These are phyloP conservation scores for Lipotes vexillifer DNA, from an alignment of 2,113 vertebrate species.

Conservation along the genomic window DNA sequence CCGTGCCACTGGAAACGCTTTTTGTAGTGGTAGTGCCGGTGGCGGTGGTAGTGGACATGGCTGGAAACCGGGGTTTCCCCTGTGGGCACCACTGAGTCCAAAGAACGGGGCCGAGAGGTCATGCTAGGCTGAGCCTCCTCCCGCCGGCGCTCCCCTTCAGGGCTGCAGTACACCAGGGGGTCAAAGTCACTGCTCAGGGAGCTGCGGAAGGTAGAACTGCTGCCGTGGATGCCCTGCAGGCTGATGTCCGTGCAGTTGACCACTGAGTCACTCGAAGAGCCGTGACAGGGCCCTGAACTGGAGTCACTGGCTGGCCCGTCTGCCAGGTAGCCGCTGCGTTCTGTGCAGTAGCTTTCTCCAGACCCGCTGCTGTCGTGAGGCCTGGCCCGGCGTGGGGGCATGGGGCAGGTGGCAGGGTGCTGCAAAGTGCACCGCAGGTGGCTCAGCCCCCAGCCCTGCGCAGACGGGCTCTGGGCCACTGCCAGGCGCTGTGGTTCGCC, in stretches of 20 bases:
- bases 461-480: slow-evolving; percentile 78
- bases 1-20: slow-evolving; percentile 67
- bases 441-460: slow-evolving; percentile 77
- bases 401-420: slow-evolving; percentile 45
- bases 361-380: slow-evolving; percentile 88
- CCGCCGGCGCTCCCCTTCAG: slow-evolving; percentile 46
- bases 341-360: slow-evolving; percentile 91
- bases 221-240: slow-evolving; percentile 94
- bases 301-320: slow-evolving; percentile 96
- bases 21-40: slow-evolving; percentile 95
- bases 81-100: slow-evolving; percentile 87
- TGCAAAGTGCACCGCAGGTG: slow-evolving; percentile 70
- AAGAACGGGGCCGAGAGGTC: slow-evolving; percentile 83
- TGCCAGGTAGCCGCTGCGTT: slow-evolving; percentile 94
- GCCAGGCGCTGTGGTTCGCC: slow-evolving; percentile 80
- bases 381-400: slow-evolving; percentile 44
- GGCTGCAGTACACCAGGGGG: slow-evolving; percentile 90
- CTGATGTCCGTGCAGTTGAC: slow-evolving; percentile 96
- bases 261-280: slow-evolving; percentile 96
- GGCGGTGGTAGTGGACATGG: slow-evolving; percentile 94
- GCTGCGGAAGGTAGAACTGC: slow-evolving; percentile 96
- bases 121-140: slow-evolving; percentile 64
- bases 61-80: slow-evolving; percentile 87
- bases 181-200: slow-evolving; percentile 97
- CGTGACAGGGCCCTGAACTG: slow-evolving; percentile 95